A percentile compares a stretch with the other conserved stretches of the same genome.
Conservation (phyloP, 2,113 vertebrate genomes). For the Heterotilapia buettikoferi region DNA sequence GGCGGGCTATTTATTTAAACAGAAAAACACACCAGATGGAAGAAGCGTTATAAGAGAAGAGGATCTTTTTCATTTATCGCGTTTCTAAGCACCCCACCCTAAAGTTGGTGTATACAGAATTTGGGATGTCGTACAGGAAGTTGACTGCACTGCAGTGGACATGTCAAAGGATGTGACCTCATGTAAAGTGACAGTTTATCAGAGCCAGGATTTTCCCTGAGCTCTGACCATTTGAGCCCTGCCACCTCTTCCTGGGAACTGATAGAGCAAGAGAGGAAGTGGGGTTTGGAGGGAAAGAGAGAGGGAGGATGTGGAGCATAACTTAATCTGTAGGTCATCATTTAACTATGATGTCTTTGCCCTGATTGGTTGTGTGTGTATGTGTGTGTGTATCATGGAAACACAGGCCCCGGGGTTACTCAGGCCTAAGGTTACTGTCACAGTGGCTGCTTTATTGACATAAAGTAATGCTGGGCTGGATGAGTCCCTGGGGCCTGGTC, state of each 20-base stretch:
- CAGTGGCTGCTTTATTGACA: not conserved
- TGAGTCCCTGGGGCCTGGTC: slow-evolving; percentile 16
- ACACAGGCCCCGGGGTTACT: not conserved
- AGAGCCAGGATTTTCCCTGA: slow-evolving; percentile 18
- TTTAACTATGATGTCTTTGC: not conserved
- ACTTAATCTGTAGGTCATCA: slow-evolving; percentile 23
- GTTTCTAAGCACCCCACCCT: not conserved
- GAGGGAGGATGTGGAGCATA: not conserved
- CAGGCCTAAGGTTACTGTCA: not conserved
- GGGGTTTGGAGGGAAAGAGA: not conserved
- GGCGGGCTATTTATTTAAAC: not conserved
- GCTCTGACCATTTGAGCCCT: not conserved
- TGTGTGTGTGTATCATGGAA: slow-evolving; percentile 17
- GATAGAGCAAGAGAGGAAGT: slow-evolving; percentile 25
- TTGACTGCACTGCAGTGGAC: not conserved
- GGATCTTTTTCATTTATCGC: not conserved
- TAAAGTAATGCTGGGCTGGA: slow-evolving; percentile 6
- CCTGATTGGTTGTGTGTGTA: not conserved
- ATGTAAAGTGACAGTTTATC: slow-evolving; percentile 14
- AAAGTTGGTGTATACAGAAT: not conserved
- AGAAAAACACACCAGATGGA: not conserved
- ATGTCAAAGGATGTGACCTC: slow-evolving; percentile 40
- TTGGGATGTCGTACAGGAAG: slow-evolving; percentile 15
- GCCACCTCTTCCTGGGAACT: slow-evolving; percentile 24
- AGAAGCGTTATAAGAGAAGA: not conserved